Base-by-base conservation (phyloP, 2,888 invertebrate species). In the Dorcus hopei region DNA sequence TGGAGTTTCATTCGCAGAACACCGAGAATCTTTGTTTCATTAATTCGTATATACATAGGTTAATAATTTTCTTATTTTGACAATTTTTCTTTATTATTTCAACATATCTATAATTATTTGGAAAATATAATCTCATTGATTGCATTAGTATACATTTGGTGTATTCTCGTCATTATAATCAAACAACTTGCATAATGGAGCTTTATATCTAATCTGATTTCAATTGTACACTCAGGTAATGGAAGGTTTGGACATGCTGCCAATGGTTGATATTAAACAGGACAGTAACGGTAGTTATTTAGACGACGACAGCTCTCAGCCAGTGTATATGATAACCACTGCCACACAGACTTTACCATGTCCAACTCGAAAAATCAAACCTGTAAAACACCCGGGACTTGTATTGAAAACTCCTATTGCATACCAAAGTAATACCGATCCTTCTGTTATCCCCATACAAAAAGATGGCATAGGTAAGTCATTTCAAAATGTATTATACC, bases 401-500 rank as follows among this genome's bases (percentile, higher is more conserved):
- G 87, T 89, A 69, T 78, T 89, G 65, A 89, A 90, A 77, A 89
- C 89, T 63, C 89, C 89, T 59, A 90, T 90, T 65, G 89, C 90
- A 51, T 90, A 89, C 79, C 87, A 89, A 74, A 86, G 88, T 70
- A 87, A 88, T 75, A 88, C 89, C 56, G 92, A 93, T 81, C 85
- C 91, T 61, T 89, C 91, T 64, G 90, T 93, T 72, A 88, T 94
- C 79, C 93, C 94, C 54, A 89, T 94, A 73, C 87, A 89, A 78
- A 91, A 90, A 79, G 92, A 93, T 78, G 93, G 91, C 79, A 93
- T 93, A 82, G 93, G 93, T 93, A 81, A 85, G 59, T 33, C 26
- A 6, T 33, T 33, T 33, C 6, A 26, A 26, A 26, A 26, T 39
- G 9, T 43, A 41, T 4, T 19, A 39, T 47, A 19, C 3, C 8